Base-by-base conservation (phyloP, 2,888 invertebrate genomes). In the Apomyelois bistriatella region DNA sequence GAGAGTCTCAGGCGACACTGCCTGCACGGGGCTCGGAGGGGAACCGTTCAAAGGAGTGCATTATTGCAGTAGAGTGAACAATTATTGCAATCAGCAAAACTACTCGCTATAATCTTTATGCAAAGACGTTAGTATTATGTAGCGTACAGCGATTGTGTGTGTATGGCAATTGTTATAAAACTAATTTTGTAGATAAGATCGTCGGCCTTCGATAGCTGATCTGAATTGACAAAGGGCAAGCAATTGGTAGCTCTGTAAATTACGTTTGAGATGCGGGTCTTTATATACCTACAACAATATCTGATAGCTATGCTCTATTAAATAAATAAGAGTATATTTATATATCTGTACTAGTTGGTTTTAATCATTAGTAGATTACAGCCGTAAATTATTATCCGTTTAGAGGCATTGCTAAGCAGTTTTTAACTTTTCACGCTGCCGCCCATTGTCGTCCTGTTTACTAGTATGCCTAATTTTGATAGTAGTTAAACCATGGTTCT, bases 1-100 rank as follows among this genome's bases (percentile, higher is more conserved):
- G 71, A 67, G 74, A 79, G 75, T 74, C 61, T 59, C 66, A 59
- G 54, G 48, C 40, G 52, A 43, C 66, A 60, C 65, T 62, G n/a
- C n/a, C 64, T 66, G 58, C 64, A 22, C 22, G 22, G 22, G 5
- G 65, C 65, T 65, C 56, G 66, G 64, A 61, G 61, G 64, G 72
- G 67, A 64, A 62, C 59, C 66, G 68, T 76, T 82, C 78, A 80
- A 79, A 82, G 76, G 77, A 80, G 69, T 76, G 77, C 75, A 82
- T 81, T 83, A 76, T 76, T 75, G 74, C 72, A 76, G 63, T 61
- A 56, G 64, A 61, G 60, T 60, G 60, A 70, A 72, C 68, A 74
- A 74, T 75, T 74, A 70, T 61, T 56, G 59, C 62, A 69, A 71
- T 70, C 58, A 59, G 43, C 52, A 37, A 46, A 47, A 48, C 50